Evolutionary conservation across 2,113 vertebrate species (phyloP), one percentile per base, ranked within the genome.

Genomic region (Illadopsis cleaveri): DNA sequence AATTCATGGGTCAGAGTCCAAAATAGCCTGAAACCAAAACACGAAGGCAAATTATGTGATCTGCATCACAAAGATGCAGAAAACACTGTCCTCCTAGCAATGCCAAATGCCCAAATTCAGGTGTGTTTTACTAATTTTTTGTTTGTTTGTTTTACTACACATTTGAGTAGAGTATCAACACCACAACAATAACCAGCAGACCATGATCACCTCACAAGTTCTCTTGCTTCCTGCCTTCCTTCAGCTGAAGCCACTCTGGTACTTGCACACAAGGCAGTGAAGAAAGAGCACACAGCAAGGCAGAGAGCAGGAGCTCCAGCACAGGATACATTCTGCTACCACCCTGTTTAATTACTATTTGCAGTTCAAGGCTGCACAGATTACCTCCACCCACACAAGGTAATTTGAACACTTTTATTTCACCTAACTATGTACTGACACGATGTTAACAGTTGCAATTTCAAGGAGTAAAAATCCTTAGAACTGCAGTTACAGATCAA

Each of bases 341-440:
- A 94, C 96, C 90, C 93, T 70, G 66, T 87, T 96, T 97, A 97
- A 97, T 97, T 97, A 97, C 90, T 96, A 82, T 95, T 92, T 96
- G 93, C 90, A 93, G 90, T 93, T 96, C 90, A 84, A 91, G 95
- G 95, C 86, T 91, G 92, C 92, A 88, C 42, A 91, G 92, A 93
- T 93, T 91, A 91, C 95, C 92, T 96, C 94, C 94, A 91, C 97
- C 95, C 95, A 96, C 95, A 88, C 78, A 94, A 83, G 58, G 90
- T 94, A 96, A 97, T 96, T 95, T 94, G 90, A 97, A 83, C 78
- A 90, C 70, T 96, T 93, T 61, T 82, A 83, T 94, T 95, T 97
- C 6, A 5, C 94, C 75, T 82, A 89, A 93, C 93, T 94, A 80
- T 94, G 87, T 72, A 96, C 94, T 94, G 91, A 97, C 91, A 95